Conservation (phyloP, 1,140 invertebrate species). For the Sitodiplosis mosellana region DNA sequence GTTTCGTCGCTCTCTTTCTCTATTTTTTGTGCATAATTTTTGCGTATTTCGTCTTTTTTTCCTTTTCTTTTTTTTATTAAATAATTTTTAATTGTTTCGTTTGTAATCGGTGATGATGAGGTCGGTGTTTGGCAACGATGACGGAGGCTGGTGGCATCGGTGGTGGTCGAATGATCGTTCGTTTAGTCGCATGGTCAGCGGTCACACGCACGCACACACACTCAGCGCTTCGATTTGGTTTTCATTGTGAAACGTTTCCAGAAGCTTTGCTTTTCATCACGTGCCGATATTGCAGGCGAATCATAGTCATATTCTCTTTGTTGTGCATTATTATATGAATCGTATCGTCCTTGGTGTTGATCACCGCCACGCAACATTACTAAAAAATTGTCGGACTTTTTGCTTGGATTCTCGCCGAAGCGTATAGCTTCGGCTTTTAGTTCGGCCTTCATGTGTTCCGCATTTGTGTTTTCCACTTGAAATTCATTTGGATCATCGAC, state of each 20-base stretch:
- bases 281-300: slow-evolving; percentile 14
- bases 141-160: no score
- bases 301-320: slow-evolving; percentile 24
- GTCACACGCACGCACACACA: no score
- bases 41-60: no score
- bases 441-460: slow-evolving; percentile 45
- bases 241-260: slow-evolving; percentile 54
- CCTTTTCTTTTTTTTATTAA: no score
- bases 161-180: no score
- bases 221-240: slow-evolving; percentile 43
- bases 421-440: slow-evolving; percentile 45
- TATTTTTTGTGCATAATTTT: no score
- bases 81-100: no score
- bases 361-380: slow-evolving; percentile 45
- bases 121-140: no score
- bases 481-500: slow-evolving; percentile 56
- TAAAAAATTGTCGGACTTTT: slow-evolving; percentile 32
- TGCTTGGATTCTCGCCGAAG: slow-evolving; percentile 37
- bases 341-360: slow-evolving; percentile 27
- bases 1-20: no score
- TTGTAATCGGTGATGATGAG: no score
- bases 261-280: slow-evolving; percentile 43
- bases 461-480: slow-evolving; percentile 42
- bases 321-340: slow-evolving; percentile 11
- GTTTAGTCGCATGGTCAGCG: no score